Evolutionary conservation across 2,113 vertebrate genomes (phyloP).

Genomic region (Numida meleagris): DNA sequence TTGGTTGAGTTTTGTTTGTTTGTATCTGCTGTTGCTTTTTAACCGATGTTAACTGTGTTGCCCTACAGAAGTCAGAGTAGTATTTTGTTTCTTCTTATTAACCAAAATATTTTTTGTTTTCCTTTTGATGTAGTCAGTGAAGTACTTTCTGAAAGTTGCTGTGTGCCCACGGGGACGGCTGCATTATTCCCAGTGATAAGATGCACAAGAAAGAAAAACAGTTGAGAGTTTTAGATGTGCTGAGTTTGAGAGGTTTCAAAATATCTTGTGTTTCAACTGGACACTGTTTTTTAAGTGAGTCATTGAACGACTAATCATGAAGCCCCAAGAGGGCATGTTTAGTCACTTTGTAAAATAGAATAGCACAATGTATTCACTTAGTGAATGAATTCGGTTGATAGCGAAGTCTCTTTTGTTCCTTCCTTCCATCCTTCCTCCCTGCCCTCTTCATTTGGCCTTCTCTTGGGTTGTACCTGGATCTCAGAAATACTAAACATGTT

Average conservation of each 20-base stretch:
- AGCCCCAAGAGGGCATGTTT: background rate
- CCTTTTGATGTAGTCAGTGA: background rate
- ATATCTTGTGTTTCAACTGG: background rate
- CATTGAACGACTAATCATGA: background rate
- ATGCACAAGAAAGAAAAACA: background rate
- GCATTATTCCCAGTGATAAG: background rate
- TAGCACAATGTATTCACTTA: background rate
- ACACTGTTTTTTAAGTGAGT: background rate
- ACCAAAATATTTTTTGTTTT: background rate
- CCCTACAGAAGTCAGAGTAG: background rate
- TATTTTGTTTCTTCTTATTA: background rate
- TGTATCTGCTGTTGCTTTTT: background rate
- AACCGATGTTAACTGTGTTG: background rate
- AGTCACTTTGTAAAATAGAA: background rate
- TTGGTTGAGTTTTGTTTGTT: background rate
- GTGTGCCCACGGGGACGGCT: background rate
- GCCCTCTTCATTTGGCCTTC: background rate
- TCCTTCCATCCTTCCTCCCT: background rate
- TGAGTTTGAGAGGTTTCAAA: background rate
- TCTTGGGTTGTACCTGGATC: background rate
- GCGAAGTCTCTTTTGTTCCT: background rate
- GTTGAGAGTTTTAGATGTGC: background rate
- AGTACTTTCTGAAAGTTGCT: background rate
- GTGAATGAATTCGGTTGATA: background rate
- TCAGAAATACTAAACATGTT: background rate